These are phyloP conservation scores for Vombatus ursinus DNA, from an alignment of 2,113 vertebrate genomes.

Conservation along the genomic window DNA sequence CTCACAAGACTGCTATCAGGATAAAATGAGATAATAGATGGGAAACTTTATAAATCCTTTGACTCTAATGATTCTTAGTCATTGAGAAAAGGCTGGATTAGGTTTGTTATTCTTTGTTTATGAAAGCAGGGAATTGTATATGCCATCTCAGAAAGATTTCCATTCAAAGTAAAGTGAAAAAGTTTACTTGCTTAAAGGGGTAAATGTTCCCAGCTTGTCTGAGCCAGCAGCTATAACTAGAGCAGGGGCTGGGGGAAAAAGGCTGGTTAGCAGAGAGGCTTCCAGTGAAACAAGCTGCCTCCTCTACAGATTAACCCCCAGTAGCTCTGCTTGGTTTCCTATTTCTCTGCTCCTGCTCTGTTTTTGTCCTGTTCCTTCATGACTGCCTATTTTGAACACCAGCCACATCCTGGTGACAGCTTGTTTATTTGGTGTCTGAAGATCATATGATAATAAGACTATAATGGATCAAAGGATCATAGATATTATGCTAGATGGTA, in stretches of 20 bases:
- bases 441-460: background rate
- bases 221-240: background rate
- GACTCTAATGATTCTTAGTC: background rate
- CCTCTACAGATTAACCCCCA: background rate
- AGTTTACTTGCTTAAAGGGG: background rate
- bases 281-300: background rate
- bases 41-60: background rate
- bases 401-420: background rate
- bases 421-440: background rate
- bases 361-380: background rate
- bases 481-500: background rate
- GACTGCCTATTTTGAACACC: background rate
- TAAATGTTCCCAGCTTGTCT: background rate
- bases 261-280: background rate
- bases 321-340: background rate
- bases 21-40: background rate
- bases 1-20: background rate
- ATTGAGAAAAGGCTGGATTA: background rate
- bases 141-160: background rate
- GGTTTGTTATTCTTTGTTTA: background rate
- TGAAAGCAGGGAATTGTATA: background rate
- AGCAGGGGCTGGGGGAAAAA: background rate
- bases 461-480: background rate
- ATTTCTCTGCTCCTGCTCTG: background rate
- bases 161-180: background rate